A percentile compares a stretch with the other conserved stretches of the same genome.
Evolutionary conservation across 2,113 vertebrate genomes (phyloP).

Genomic region (Dryoscopus gambensis): DNA sequence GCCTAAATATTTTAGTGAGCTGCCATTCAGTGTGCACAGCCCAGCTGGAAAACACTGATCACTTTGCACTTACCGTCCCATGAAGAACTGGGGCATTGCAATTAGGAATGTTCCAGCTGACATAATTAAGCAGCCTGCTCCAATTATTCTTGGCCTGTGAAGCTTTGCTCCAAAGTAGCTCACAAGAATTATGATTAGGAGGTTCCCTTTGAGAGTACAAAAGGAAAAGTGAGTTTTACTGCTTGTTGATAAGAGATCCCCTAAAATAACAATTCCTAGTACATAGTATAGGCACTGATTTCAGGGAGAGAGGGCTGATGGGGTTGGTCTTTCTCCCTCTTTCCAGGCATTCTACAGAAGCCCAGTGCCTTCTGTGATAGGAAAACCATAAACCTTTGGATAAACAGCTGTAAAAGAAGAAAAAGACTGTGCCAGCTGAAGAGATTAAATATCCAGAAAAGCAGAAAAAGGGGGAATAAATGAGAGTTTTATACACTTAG

Average conservation of each 20-base stretch:
- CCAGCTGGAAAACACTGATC: background rate
- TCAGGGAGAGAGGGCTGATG: background rate
- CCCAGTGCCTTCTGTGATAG: background rate
- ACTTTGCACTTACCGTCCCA: conserved; percentile 80
- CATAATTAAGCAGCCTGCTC: conserved; percentile 87
- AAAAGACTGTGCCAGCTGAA: background rate
- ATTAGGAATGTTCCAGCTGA: conserved; percentile 89
- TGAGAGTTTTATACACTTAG: background rate
- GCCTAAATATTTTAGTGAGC: background rate
- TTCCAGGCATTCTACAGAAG: background rate
- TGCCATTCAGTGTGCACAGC: background rate
- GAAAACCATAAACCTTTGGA: background rate
- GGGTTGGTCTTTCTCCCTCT: background rate
- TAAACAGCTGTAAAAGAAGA: background rate
- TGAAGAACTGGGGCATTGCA: conserved; percentile 91
- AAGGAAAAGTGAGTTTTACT: background rate
- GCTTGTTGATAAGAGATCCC: background rate
- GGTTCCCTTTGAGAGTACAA: conserved; percentile 79
- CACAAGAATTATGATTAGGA: conserved; percentile 89
- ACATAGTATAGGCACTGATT: rapidly evolving
- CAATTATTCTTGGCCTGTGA: conserved; percentile 91
- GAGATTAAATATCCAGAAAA: background rate
- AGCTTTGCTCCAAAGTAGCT: conserved; percentile 94
- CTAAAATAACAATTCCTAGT: background rate
- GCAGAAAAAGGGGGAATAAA: background rate